A percentile compares a stretch with the other conserved stretches of the same genome.
These are phyloP conservation scores for Mythimna pallens DNA, from an alignment of 2,888 invertebrate genomes.

Conservation along the genomic window DNA sequence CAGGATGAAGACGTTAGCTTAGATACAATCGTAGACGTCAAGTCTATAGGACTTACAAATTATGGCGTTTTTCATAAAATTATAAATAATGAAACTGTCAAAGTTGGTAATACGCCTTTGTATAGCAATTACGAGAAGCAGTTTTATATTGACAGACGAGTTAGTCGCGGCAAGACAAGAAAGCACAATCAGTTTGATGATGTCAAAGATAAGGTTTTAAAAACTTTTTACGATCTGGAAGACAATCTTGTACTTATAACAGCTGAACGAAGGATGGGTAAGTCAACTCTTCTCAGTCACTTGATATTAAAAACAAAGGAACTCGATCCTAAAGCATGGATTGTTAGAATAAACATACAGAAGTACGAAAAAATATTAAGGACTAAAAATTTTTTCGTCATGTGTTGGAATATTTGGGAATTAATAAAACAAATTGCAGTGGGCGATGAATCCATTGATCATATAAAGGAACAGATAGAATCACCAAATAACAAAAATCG, in stretches of 20 bases:
- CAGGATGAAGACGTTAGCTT: slow-evolving; percentile 46
- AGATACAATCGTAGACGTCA: slow-evolving; percentile 21
- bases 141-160: slow-evolving; percentile 31
- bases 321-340: background rate
- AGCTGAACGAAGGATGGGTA: background rate
- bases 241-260: background rate
- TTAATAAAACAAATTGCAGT: background rate
- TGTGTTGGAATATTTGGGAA: too few species aligned
- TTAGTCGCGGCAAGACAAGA: background rate
- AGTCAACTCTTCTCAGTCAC: background rate
- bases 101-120: slow-evolving; percentile 3
- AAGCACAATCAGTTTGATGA: background rate
- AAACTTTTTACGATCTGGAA: slow-evolving; percentile 37
- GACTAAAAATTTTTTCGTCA: background rate
- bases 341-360: slow-evolving; percentile 8
- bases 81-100: slow-evolving; percentile 28
- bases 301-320: background rate
- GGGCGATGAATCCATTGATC: slow-evolving; percentile 1
- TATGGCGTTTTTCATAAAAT: slow-evolving; percentile 32
- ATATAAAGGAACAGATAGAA: background rate
- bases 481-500: background rate
- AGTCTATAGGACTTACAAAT: slow-evolving; percentile 9
- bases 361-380: slow-evolving; percentile 31
- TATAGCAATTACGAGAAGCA: slow-evolving; percentile 14
- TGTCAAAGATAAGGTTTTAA: slow-evolving; percentile 3